Conservation (phyloP, 2,888 invertebrate species). For the Anoncus sp. region DNA sequence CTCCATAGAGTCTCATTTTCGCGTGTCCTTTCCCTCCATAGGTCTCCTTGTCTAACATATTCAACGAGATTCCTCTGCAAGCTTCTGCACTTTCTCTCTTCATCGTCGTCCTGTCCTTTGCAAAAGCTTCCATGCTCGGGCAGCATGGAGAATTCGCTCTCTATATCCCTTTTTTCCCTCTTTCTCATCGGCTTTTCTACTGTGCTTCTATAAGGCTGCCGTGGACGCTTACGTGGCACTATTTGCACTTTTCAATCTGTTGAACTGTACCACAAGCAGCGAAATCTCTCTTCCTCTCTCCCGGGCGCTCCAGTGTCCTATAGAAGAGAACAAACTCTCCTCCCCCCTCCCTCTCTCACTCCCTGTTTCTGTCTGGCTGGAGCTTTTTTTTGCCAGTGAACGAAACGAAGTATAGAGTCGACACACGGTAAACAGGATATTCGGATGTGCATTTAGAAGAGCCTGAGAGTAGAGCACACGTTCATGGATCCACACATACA, state of each 20-base stretch:
- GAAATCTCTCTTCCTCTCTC: conserved; percentile 11
- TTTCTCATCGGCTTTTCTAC: conserved; percentile 37
- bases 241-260: conserved; percentile 66
- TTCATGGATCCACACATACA: conserved; percentile 6
- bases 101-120: conserved; percentile 50
- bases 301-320: background rate
- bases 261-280: conserved; percentile 45
- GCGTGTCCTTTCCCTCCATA: conserved; percentile 26
- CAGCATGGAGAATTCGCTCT: conserved; percentile 14
- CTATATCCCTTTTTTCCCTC: conserved; percentile 23
- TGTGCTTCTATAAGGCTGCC: conserved; percentile 9
- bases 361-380: conserved; percentile 13
- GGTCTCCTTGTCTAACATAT: conserved; percentile 44
- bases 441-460: conserved; percentile 68
- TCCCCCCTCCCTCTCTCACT: background rate
- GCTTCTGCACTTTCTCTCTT: conserved; percentile 32
- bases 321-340: conserved; percentile 34
- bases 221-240: conserved; percentile 59
- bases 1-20: conserved; percentile 48
- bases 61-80: conserved; percentile 47
- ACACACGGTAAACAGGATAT: conserved; percentile 68
- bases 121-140: conserved; percentile 33
- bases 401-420: conserved; percentile 56
- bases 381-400: conserved; percentile 16
- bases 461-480: conserved; percentile 46